Conservation (phyloP, 2,888 invertebrate species). For the Acanthosepion lycidas region DNA sequence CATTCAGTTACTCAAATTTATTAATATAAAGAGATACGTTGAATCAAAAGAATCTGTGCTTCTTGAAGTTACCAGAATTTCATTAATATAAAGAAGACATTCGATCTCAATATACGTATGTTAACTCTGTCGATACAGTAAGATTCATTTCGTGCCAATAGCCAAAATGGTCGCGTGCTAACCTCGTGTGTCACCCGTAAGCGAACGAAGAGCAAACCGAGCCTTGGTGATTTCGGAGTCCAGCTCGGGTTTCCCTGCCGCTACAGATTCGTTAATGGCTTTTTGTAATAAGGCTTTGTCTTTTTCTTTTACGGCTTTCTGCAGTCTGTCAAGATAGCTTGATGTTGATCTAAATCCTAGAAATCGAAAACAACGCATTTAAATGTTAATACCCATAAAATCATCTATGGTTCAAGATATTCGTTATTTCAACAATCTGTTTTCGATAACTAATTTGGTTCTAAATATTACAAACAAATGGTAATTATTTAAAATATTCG, state of each 20-base stretch:
- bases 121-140: not conserved
- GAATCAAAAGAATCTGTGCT: no score
- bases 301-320: not conserved
- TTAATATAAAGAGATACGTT: no score
- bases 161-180: not conserved
- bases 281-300: not conserved
- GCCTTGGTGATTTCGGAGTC: slow-evolving; percentile 34
- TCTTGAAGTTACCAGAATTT: no score
- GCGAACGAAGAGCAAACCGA: not conserved
- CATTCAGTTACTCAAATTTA: no score
- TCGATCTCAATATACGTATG: not conserved
- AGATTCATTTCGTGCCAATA: not conserved
- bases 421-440: no score
- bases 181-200: not conserved
- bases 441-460: not conserved
- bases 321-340: not conserved
- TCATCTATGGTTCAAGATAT: no score
- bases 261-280: slow-evolving; percentile 15
- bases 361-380: not conserved
- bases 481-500: not conserved
- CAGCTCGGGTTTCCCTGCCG: slow-evolving; percentile 36
- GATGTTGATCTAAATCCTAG: not conserved
- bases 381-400: not conserved
- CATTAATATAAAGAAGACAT: no score
- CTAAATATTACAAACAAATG: not conserved